Conservation (phyloP, 2,888 invertebrate genomes). For the Troglohyphantes excavatus region DNA sequence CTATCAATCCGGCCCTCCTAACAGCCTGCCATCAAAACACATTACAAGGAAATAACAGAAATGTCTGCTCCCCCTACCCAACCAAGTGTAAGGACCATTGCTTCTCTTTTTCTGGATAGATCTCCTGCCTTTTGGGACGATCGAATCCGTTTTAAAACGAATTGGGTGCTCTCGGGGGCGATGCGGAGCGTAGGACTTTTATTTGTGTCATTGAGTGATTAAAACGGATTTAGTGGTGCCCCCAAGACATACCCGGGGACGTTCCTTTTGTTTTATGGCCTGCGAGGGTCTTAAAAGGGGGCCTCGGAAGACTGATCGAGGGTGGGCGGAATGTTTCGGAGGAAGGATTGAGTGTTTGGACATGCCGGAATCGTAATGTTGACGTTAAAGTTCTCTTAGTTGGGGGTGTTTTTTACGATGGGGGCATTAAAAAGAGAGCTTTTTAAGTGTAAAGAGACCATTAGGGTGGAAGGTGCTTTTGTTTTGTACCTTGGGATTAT, state of each 20-base stretch:
- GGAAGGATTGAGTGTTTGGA: slow-evolving; percentile 44
- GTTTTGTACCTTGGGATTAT: neutral
- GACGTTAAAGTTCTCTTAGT: slow-evolving; percentile 56
- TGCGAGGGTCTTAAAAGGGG: slow-evolving; percentile 33
- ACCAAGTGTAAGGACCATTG: slow-evolving; percentile 13
- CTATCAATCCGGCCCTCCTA: neutral
- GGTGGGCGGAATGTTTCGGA: slow-evolving; percentile 24
- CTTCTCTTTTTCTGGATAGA: neutral
- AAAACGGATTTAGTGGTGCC: slow-evolving; percentile 61
- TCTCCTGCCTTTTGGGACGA: slow-evolving; percentile 18
- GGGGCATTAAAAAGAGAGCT: slow-evolving; percentile 38
- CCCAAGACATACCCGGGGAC: slow-evolving; percentile 36
- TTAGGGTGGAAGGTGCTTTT: neutral
- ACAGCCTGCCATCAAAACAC: slow-evolving; percentile 30
- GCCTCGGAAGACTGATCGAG: slow-evolving; percentile 38
- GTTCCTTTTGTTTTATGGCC: slow-evolving; percentile 51
- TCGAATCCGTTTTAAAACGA: slow-evolving; percentile 51
- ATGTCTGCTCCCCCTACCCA: slow-evolving; percentile 23
- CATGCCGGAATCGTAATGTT: slow-evolving; percentile 34
- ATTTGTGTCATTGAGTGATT: slow-evolving; percentile 69
- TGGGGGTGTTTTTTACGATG: slow-evolving; percentile 49
- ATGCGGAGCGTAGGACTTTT: slow-evolving; percentile 44
- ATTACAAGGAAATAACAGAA: slow-evolving; percentile 24
- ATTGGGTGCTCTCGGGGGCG: neutral
- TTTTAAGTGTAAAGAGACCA: neutral